Base-by-base conservation (phyloP, 2,888 invertebrate genomes). In the Strigamia maritima region DNA sequence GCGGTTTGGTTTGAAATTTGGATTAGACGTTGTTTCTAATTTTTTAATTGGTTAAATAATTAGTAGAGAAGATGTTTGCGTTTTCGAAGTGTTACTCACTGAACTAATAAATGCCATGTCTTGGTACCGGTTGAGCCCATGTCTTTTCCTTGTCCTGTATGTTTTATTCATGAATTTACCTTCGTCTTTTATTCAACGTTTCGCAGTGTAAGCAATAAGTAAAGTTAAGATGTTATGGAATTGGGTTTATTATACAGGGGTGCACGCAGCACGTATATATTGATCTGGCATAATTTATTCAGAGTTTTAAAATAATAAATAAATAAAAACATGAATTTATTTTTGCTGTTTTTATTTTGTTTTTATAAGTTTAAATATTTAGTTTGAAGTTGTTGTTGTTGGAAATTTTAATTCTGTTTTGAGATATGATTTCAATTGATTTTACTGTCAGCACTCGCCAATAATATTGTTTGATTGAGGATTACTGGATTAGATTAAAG, bases 171-270 rank as follows among this genome's bases (percentile, higher is more conserved):
- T 65, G 65, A 24, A 65, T 65, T 65, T 65, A 65, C 65, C 65
- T 65, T 65, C 65, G 65, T 65, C 26, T 65, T 65, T 65, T 65
- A 65, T 65, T 65, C 65, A 65, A 65, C 65, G 65, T 26, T 65
- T 65, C 26, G 16, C 65, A 49, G 49, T n/a, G 49, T 49, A n/a
- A n/a, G 49, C 49, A 49, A 49, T 49, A 49, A 49, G 49, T 49
- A 49, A 16, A n/a, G 49, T 49, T 49, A 49, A 49, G 49, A 49
- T 7, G 49, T 49, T 49, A 49, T 16, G 19, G 49, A 49, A 49
- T 49, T 49, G 49, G 19, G 49, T 31, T 31, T 31, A 31, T 31
- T 1, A 49, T 10, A 3, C 19, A 16, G 49, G 6, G 49, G 19
- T 49, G n/a, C 19, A 49, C 49, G 31, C 6, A 31, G 31, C n/a